A percentile compares a stretch with the other conserved stretches of the same genome.
These are phyloP conservation scores for Perodicticus potto DNA, from an alignment of 2,797 vertebrate genomes.

Conservation along the genomic window DNA sequence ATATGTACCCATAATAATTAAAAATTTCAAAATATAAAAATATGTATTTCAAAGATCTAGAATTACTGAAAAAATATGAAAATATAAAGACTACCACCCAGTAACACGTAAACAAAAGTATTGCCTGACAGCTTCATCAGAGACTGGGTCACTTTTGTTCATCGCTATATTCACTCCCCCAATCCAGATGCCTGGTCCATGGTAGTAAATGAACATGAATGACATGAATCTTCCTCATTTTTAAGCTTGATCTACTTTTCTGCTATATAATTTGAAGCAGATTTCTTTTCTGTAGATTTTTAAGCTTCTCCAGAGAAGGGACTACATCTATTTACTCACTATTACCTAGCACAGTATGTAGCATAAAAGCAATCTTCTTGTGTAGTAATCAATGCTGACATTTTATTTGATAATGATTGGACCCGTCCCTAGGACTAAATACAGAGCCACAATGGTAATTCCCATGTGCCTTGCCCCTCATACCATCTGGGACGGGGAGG, in stretches of 20 bases:
- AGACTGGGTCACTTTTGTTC: background rate
- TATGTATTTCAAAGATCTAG: background rate
- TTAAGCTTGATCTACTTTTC: background rate
- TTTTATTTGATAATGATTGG: background rate
- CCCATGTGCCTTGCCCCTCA: background rate
- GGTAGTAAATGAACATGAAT: background rate
- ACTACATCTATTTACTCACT: background rate
- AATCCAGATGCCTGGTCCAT: too few species aligned
- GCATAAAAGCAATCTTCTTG: background rate
- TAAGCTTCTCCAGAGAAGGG: background rate
- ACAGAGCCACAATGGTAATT: background rate
- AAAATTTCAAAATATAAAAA: background rate
- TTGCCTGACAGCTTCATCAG: background rate
- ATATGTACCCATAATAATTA: background rate
- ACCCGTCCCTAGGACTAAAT: background rate
- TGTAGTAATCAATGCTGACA: background rate
- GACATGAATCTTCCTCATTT: background rate
- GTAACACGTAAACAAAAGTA: background rate
- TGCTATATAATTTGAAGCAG: background rate
- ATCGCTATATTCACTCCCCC: background rate
- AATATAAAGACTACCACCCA: background rate
- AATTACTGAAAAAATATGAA: background rate
- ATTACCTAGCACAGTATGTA: too few species aligned
- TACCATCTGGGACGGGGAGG: background rate
- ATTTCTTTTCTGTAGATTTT: background rate